A percentile compares a stretch with the other conserved stretches of the same genome.
Conservation (phyloP, 2,888 invertebrate species). For the Tuta absoluta region DNA sequence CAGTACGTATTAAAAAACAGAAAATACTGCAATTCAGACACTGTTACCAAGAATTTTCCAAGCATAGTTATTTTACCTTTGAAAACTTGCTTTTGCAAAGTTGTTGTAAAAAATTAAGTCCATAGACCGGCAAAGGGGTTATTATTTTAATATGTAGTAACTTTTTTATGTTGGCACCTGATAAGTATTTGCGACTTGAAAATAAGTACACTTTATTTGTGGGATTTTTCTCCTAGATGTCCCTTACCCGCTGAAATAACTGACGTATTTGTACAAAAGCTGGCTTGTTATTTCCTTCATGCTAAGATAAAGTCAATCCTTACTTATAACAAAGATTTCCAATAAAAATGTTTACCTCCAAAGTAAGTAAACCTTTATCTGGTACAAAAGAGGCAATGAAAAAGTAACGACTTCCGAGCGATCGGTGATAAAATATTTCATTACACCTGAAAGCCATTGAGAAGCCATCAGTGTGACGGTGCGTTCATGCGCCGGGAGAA, state of each 20-base stretch:
- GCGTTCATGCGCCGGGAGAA: background rate
- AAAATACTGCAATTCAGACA: background rate
- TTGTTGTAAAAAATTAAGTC: background rate
- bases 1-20: too few species aligned
- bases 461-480: background rate
- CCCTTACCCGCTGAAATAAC: too few species aligned
- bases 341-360: background rate
- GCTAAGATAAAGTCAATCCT: background rate
- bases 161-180: too few species aligned
- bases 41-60: background rate
- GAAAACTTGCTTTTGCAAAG: background rate
- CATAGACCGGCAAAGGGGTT: background rate
- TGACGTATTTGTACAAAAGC: background rate
- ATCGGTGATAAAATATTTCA: slow-evolving; percentile 9
- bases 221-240: too few species aligned
- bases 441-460: slow-evolving; percentile 17
- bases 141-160: background rate
- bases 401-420: slow-evolving; percentile 7
- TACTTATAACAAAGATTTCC: background rate
- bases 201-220: too few species aligned
- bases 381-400: slow-evolving; percentile 12
- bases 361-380: background rate
- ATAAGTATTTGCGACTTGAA: too few species aligned
- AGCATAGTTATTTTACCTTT: background rate
- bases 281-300: background rate